Evolutionary conservation across 2,113 vertebrate species (phyloP).

Genomic region (Melanotaenia duboulayi): DNA sequence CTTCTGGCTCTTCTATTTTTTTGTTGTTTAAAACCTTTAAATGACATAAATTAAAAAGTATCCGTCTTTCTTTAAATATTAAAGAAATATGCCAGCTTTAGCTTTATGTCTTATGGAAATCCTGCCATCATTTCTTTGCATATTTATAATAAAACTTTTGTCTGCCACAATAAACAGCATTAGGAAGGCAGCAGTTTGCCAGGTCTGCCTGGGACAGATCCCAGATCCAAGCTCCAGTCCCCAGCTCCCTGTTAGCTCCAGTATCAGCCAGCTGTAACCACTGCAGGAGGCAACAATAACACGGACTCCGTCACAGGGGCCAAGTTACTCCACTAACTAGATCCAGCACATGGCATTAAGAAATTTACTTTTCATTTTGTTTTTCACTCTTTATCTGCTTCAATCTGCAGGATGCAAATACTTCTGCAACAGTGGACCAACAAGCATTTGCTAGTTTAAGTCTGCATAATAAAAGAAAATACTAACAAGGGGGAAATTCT

Average conservation of each 20-base stretch:
- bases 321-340: conserved; percentile 25
- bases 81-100: background rate
- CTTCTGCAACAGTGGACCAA: background rate
- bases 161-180: background rate
- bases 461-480: background rate
- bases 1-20: too few relatives aligned
- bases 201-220: background rate
- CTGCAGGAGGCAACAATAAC: conserved; percentile 47
- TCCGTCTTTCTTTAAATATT: background rate
- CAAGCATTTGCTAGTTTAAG: background rate
- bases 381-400: background rate
- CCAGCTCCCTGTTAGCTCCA: conserved; percentile 16
- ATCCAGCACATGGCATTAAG: conserved; percentile 28
- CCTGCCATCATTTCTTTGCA: background rate
- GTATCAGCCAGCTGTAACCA: conserved; percentile 3
- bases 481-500: background rate
- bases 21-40: too few relatives aligned
- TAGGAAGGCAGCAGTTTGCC: background rate
- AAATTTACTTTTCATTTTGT: conserved; percentile 38
- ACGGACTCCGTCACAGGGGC: conserved; percentile 20
- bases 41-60: too few relatives aligned
- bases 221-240: conserved; percentile 9
- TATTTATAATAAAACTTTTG: background rate
- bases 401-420: background rate
- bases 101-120: background rate